Conservation (phyloP, 1,140 invertebrate genomes). For the Papilio aristodemus region DNA sequence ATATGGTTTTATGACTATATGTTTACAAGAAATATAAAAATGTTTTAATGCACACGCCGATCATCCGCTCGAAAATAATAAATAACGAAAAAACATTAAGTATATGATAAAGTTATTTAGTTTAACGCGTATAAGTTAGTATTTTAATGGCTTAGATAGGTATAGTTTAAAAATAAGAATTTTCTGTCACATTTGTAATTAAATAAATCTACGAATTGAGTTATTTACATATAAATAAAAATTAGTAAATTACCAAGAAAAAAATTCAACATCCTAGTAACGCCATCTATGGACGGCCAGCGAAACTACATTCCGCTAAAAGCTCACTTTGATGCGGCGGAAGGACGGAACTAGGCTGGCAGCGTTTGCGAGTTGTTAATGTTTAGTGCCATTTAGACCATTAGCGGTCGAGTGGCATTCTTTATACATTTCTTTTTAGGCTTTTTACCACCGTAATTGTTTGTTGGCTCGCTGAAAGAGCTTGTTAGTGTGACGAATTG, state of each 20-base stretch:
- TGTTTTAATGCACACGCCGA: too few relatives aligned
- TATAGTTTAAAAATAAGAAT: too few relatives aligned
- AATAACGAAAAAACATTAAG: too few relatives aligned
- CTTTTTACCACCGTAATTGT: constrained; percentile 14
- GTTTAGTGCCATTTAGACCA: constrained; percentile 20
- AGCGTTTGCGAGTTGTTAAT: constrained; percentile 11
- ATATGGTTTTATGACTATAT: too few relatives aligned
- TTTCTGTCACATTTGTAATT: too few relatives aligned
- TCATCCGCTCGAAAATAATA: too few relatives aligned
- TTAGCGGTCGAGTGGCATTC: constrained; percentile 4
- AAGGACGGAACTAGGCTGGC: constrained; percentile 8
- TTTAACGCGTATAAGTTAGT: too few relatives aligned
- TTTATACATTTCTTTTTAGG: constrained; percentile 6
- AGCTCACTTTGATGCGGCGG: constrained; percentile 1
- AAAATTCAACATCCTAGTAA: not conserved
- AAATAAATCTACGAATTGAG: too few relatives aligned
- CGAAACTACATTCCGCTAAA: constrained; percentile 6
- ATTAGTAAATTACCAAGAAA: not conserved
- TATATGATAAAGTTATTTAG: too few relatives aligned
- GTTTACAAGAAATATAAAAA: too few relatives aligned
- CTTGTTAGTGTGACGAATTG: constrained; percentile 5
- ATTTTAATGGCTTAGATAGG: too few relatives aligned
- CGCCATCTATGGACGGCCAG: constrained; percentile 1
- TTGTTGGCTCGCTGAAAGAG: constrained; percentile 6
- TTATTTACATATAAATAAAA: too few relatives aligned